Conservation (phyloP, 2,888 invertebrate genomes). For the Acleris sparsana region DNA sequence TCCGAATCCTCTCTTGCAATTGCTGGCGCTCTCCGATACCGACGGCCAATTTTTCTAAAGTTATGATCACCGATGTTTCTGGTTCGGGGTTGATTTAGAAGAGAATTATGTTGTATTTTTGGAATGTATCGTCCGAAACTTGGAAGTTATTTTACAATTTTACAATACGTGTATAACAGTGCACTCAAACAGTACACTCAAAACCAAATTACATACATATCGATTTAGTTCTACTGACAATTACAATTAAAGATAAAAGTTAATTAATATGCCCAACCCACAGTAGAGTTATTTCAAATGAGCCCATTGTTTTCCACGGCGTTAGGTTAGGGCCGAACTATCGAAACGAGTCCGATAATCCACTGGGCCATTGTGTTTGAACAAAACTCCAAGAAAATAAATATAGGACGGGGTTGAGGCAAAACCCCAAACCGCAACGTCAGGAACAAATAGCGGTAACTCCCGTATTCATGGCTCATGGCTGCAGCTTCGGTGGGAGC, state of each 20-base stretch:
- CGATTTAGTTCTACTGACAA: slow-evolving; percentile 42
- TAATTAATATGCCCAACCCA: slow-evolving; percentile 45
- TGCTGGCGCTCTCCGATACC: neutral
- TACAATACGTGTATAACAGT: neutral
- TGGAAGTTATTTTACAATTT: neutral
- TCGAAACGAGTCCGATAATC: slow-evolving; percentile 66
- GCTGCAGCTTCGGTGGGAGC: slow-evolving; percentile 78
- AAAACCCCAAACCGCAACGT: slow-evolving; percentile 81
- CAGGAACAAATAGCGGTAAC: slow-evolving; percentile 83
- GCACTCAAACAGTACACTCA: neutral
- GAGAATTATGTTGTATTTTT: neutral
- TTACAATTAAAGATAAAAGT: slow-evolving; percentile 40
- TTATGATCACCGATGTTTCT: neutral
- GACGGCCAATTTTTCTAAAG: neutral
- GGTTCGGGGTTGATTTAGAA: neutral
- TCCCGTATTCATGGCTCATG: slow-evolving; percentile 82
- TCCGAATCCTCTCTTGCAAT: neutral
- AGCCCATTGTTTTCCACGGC: slow-evolving; percentile 57
- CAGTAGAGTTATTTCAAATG: slow-evolving; percentile 57
- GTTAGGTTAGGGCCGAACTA: slow-evolving; percentile 61
- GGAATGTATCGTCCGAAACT: neutral
- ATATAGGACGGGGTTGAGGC: slow-evolving; percentile 71
- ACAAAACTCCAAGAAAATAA: slow-evolving; percentile 80
- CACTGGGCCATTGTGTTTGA: slow-evolving; percentile 68
- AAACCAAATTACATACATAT: slow-evolving; percentile 3